Conservation (phyloP, 2,888 invertebrate species). For the Dyspetes luteomarginatus region DNA sequence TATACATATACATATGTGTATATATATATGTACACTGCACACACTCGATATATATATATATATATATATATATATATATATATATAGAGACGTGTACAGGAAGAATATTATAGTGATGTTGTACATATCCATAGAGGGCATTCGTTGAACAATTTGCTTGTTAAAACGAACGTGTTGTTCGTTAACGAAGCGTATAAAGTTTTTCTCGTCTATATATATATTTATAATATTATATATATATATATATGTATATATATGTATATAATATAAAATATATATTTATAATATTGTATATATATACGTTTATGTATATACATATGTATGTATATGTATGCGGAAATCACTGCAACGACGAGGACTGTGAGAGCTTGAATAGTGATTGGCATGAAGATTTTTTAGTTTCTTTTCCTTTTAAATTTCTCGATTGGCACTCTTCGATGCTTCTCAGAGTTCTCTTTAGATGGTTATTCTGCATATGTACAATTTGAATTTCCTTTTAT, state of each 20-base stretch:
- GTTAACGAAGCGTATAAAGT: background rate
- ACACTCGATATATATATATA: too few species aligned
- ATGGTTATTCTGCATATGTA: background rate
- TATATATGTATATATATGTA: too few species aligned
- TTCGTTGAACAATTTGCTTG: slow-evolving; percentile 4
- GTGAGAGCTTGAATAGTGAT: slow-evolving; percentile 12
- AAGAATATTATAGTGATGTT: background rate
- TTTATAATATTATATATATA: too few species aligned
- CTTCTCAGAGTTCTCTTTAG: background rate
- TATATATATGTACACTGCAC: too few species aligned
- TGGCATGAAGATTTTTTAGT: background rate
- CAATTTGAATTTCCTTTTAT: background rate
- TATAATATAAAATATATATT: too few species aligned
- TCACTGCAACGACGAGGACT: background rate
- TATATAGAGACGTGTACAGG: background rate
- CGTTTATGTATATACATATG: background rate
- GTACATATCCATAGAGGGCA: background rate
- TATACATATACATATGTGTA: too few species aligned
- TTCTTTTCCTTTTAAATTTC: background rate
- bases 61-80: too few species aligned
- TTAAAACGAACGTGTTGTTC: background rate
- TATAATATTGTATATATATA: too few species aligned
- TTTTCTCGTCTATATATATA: background rate
- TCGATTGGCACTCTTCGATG: slow-evolving; percentile 17
- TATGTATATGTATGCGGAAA: too few species aligned